Percentiles rank a stretch among this genome's conserved stretches.
Conservation (phyloP, 2,113 vertebrate species). For the Oxyura jamaicensis region DNA sequence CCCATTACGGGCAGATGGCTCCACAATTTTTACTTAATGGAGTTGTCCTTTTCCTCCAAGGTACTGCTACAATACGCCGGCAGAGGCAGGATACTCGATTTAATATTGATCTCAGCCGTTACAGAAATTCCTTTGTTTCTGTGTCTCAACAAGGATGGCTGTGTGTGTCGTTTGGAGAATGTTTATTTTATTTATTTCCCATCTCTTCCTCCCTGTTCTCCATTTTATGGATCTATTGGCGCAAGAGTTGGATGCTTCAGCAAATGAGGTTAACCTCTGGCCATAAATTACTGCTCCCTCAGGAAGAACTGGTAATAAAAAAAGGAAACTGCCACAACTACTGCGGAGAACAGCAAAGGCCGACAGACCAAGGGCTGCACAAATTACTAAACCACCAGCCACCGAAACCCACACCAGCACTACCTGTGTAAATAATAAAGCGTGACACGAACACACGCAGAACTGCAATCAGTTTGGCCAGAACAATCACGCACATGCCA, state of each 20-base stretch:
- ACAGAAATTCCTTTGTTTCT: background rate
- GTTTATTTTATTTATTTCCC: conserved; percentile 35
- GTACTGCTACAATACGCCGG: background rate
- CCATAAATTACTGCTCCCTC: conserved; percentile 53
- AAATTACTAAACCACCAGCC: conserved; percentile 54
- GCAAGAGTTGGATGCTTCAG: conserved; percentile 12
- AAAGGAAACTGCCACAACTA: conserved; percentile 26
- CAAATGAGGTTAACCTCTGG: conserved; percentile 67
- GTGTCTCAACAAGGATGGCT: background rate
- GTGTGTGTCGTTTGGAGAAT: background rate
- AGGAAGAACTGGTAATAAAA: conserved; percentile 48
- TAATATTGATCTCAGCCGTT: background rate
- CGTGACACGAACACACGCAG: conserved; percentile 44
- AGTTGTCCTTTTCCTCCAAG: background rate
- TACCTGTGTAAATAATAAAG: conserved; percentile 36
- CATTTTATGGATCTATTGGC: conserved; percentile 32
- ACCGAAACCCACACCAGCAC: conserved; percentile 5
- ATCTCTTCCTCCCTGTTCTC: background rate
- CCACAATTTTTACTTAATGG: background rate
- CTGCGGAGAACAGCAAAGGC: background rate
- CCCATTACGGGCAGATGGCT: background rate
- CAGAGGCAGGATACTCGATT: background rate
- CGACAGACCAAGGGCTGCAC: background rate
- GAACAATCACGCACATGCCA: background rate
- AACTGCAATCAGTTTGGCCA: background rate